A percentile compares a stretch with the other conserved stretches of the same genome.
phyloP scores from a whole-genome alignment of 35 echinoderm and acorn worm species.

The Apostichopus parvimensis region DNA sequence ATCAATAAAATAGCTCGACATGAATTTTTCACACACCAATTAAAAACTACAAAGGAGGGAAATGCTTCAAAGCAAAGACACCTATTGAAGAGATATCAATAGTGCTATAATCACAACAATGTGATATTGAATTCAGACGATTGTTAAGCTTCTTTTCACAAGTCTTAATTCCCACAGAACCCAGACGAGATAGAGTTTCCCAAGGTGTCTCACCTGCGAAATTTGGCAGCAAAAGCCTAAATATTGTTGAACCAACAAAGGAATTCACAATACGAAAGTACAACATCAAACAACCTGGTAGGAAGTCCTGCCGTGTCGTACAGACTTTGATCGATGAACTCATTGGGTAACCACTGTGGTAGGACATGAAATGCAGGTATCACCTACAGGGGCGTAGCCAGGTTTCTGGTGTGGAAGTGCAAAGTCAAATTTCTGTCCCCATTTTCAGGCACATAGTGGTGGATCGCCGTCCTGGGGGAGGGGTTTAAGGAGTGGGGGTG shows the following conservation, averaged over 20 bases:
- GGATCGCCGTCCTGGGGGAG: too few relatives aligned
- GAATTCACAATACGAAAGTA: not conserved
- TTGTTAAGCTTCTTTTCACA: not conserved
- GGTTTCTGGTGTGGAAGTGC: too few relatives aligned
- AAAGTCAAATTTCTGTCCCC: too few relatives aligned
- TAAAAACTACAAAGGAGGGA: not conserved
- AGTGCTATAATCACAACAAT: not conserved
- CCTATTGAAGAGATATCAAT: slow-evolving; percentile 30
- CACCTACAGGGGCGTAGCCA: too few relatives aligned
- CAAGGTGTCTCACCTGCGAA: slow-evolving; percentile 36
- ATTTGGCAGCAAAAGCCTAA: not conserved
- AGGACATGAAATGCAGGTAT: too few relatives aligned
- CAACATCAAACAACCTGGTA: not conserved
- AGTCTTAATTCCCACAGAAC: slow-evolving; percentile 22
- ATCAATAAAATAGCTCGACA: not conserved
- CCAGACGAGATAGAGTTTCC: slow-evolving; percentile 1
- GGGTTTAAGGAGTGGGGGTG: too few relatives aligned
- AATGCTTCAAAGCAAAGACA: not conserved
- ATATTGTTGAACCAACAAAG: not conserved
- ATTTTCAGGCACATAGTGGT: too few relatives aligned
- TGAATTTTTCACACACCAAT: slow-evolving; percentile 37
- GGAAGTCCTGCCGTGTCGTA: too few relatives aligned
- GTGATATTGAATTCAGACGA: slow-evolving; percentile 16
- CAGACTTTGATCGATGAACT: too few relatives aligned
- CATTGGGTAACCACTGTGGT: too few relatives aligned